Base-by-base conservation (phyloP, 2,888 invertebrate species). In the Ochropleura plecta region DNA sequence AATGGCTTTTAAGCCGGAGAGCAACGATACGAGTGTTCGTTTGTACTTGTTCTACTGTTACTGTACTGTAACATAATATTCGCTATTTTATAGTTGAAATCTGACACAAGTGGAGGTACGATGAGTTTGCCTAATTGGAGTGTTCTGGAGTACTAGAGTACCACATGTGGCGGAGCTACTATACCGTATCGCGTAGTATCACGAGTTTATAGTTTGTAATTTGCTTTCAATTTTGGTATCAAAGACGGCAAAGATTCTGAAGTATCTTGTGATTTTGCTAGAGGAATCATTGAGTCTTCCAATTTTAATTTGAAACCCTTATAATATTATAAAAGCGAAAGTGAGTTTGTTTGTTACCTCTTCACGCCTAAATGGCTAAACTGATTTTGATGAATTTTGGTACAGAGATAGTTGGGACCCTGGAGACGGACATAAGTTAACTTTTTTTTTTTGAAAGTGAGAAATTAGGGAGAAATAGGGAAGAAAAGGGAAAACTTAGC, bases 81-180 rank as follows among this genome's bases (percentile, higher is more conserved):
- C 80, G 79, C 85, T 85, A 89, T 90, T 90, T 89, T 87, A 90
- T 89, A 88, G 90, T 86, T 90, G 89, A 85, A 90, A 90, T 89
- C 81, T 86, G 87, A 84, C 81, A 78, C 84, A 80, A 90, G 90
- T 86, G 86, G 62, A 71, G 40, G 55, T 68, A 78, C 73, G 73
- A 79, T 72, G 82, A 77, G 82, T 78, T 74, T 64, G 86, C 75
- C 89, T 91, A 91, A 91, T 91, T 91, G 90, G 90, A 91, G 91
- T 82, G 88, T 59, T 65, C 60, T 73, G 71, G 44, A 76, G 81
- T 73, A 83, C 70, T 14, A 67, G 46, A 51, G 76, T 77, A 81
- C 81, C 84, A 79, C 71, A 83, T 76, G 76, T 71, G 62, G 64
- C 60, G 60, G 9, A 51, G 59, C 57, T 63, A 1, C 12, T 77